Base-by-base conservation (phyloP, 2,888 invertebrate species). In the Thymelicus lineola region DNA sequence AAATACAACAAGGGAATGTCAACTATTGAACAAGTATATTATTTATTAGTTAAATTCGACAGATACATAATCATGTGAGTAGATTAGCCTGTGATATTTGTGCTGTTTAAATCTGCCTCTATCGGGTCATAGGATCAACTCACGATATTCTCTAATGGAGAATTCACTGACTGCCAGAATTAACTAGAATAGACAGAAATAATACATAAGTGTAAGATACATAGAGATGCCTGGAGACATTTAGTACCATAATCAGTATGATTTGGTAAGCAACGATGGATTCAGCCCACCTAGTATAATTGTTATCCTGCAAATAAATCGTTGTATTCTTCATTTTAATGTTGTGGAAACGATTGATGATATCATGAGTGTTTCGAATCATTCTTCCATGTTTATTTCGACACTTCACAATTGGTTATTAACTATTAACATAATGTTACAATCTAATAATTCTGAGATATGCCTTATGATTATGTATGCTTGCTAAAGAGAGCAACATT, bases 1-100 rank as follows among this genome's bases (percentile, higher is more conserved):
- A 62, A 63, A 57, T 69, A 68, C 42, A 46, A 61, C 46, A 38
- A 45, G 61, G 67, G 67, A 68, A 68, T 68, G 67, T 68, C 62
- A 55, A 28, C 42, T 45, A 61, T 45, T 15, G 42, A 15, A 17
- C 7, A 14, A 7, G 15, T 64, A 57, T 3, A 42, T 45, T 57
- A 53, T 53, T 45, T 57, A 53, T 53, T 17, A 15, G 17, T 15
- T 20, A 53, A 20, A 17, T 12, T 53, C 20, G 5, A 53, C 20
- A 20, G 20, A 53, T 17, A 53, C 5, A 20, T 4, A 20, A 20
- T 12, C 10, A 20, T 20, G 7, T 5, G 50, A 50, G 17, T 50
- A 15, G 7, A 48, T 15, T 48, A 48, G 42, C 42, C 42, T 42
- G 42, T 42, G 12, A 17, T 50, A 50, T 53, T 68, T 62, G 61